A percentile compares a stretch with the other conserved stretches of the same genome.
phyloP scores from a whole-genome alignment of 2,113 vertebrate genomes.

The Peucedramus taeniatus region DNA sequence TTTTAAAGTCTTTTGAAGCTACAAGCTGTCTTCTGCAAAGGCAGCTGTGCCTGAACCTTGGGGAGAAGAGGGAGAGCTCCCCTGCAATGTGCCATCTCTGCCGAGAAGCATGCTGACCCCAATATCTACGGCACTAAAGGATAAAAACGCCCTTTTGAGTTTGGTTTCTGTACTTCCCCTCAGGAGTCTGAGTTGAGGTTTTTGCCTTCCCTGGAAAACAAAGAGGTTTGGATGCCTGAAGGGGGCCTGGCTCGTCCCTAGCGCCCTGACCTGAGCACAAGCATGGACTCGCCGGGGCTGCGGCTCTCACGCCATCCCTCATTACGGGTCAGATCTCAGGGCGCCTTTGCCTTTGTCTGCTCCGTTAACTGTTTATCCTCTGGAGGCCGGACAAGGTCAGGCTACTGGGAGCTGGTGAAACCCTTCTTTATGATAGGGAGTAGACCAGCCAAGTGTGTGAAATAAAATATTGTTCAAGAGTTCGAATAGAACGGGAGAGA shows the following conservation, averaged over 20 bases:
- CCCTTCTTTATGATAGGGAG: background rate
- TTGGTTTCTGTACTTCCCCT: background rate
- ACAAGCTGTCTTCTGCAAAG: background rate
- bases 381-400: background rate
- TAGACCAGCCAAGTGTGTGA: background rate
- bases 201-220: background rate
- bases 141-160: background rate
- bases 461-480: background rate
- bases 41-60: accelerated
- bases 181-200: background rate
- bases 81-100: background rate
- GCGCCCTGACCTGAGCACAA: background rate
- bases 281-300: background rate
- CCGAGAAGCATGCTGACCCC: background rate
- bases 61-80: background rate
- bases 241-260: background rate
- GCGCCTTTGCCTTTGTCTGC: background rate
- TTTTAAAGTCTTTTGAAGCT: background rate
- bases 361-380: background rate
- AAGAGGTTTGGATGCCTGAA: background rate
- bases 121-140: background rate
- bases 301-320: background rate
- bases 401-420: background rate
- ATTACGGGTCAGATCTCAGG: background rate
- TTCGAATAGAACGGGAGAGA: background rate